phyloP scores from a whole-genome alignment of 2,797 vertebrate species.

The Pantherophis alleghaniensis region DNA sequence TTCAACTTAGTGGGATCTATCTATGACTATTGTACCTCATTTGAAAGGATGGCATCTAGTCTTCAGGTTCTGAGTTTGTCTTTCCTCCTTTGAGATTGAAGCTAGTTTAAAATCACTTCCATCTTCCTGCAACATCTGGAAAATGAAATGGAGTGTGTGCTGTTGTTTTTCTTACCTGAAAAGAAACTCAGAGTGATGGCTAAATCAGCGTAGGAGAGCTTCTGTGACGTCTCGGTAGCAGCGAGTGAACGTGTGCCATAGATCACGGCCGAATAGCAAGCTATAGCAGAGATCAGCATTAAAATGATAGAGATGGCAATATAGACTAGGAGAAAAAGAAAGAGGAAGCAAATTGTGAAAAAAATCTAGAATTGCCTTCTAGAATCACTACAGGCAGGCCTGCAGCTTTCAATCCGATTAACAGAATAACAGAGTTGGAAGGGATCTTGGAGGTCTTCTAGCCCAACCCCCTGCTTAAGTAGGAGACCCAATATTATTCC shows the following conservation, averaged over 20 bases:
- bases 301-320: not conserved
- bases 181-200: not conserved
- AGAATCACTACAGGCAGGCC: not conserved
- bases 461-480: not conserved
- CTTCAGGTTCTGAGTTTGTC: not conserved
- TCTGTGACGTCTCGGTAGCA: not conserved
- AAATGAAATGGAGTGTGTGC: not conserved
- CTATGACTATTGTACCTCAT: too few species aligned
- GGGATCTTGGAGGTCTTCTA: not conserved
- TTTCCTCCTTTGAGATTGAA: not conserved
- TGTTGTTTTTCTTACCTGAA: slow-evolving; percentile 9
- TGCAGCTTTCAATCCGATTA: not conserved
- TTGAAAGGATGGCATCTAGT: not conserved
- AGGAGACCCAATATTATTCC: not conserved
- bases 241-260: not conserved
- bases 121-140: not conserved
- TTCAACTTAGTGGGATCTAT: not conserved
- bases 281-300: not conserved
- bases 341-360: not conserved
- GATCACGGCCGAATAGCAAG: slow-evolving; percentile 10
- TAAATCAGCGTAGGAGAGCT: not conserved
- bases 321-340: slow-evolving; percentile 43
- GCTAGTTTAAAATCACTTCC: not conserved
- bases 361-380: not conserved
- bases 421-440: not conserved